Base-by-base conservation (phyloP, 2,113 vertebrate genomes). In the Deroptyus accipitrinus region DNA sequence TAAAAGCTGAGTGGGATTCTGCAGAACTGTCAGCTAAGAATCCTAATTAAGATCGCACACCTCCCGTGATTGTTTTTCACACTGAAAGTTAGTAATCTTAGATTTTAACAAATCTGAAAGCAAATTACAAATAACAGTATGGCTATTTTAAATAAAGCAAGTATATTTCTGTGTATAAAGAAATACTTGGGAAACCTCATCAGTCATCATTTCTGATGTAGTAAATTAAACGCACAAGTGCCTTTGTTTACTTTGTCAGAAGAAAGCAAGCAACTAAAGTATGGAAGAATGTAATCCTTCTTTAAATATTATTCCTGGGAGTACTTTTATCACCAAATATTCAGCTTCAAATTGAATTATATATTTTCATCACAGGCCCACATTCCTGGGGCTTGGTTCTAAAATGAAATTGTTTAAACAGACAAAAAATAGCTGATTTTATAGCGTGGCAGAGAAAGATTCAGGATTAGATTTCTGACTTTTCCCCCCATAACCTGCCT, bases 251-350 rank as follows among this genome's bases (percentile, higher is more conserved):
- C 92, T 97, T 96, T 97, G 88, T 90, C 95, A 97, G 92, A 90
- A 96, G 55, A 96, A 97, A 97, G 87, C 94, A 96, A 97, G 80
- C 55, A 96, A 97, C 91, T 19, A 5, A 95, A 79, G 75, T 90
- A 97, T 94, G 72, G 52, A 80, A 87, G 69, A 97, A 97, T 73
- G 94, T 95, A 98, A 97, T 97, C 96, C 95, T 96, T 97, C 88
- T 98, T 97, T 90, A 98, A 98, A 97, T 97, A 98, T 97, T 98
- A 96, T 98, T 98, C 77, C 97, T 98, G 95, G 92, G 95, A 97
- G 49, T 93, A 96, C 41, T 97, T 97, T 98, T 97, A 97, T 97
- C 96, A 96, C 95, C 83, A 97, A 96, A 88, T 83, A 66, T 91
- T 97, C 96, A 88, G 57, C 90, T 94, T 70, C 83, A 97, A 97